phyloP scores from a whole-genome alignment of 2,113 vertebrate genomes.

The Lanius collurio region DNA sequence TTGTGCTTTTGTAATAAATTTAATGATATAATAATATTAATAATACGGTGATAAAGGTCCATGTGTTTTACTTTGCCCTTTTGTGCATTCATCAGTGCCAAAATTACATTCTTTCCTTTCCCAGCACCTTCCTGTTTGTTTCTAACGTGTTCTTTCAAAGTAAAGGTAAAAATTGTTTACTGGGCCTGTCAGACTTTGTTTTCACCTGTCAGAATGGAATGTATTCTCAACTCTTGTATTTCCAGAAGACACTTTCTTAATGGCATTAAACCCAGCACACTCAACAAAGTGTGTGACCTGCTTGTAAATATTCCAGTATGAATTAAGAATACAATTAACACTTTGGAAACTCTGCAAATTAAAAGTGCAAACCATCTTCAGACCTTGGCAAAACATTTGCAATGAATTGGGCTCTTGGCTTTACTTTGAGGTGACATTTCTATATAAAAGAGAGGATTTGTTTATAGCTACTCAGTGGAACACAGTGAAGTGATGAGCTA shows the following conservation, averaged over 20 bases:
- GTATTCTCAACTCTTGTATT: background rate
- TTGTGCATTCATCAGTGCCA: background rate
- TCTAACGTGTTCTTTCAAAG: background rate
- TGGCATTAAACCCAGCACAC: background rate
- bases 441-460: background rate
- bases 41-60: background rate
- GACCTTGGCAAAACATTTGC: background rate
- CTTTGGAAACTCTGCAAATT: background rate
- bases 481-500: background rate
- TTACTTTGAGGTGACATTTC: background rate
- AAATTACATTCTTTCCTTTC: background rate
- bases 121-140: background rate
- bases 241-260: background rate
- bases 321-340: slow-evolving; percentile 26
- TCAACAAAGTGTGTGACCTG: background rate
- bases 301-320: background rate
- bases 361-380: background rate
- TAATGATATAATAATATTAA: background rate
- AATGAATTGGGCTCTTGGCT: slow-evolving; percentile 5
- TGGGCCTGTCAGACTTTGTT: background rate
- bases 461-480: background rate
- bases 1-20: background rate
- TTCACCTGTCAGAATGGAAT: background rate
- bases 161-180: background rate
- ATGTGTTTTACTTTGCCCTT: background rate